Percentiles rank a stretch among this genome's conserved stretches.
Evolutionary conservation across 2,797 vertebrate species (phyloP).

Genomic region (Gallirallus australis): DNA sequence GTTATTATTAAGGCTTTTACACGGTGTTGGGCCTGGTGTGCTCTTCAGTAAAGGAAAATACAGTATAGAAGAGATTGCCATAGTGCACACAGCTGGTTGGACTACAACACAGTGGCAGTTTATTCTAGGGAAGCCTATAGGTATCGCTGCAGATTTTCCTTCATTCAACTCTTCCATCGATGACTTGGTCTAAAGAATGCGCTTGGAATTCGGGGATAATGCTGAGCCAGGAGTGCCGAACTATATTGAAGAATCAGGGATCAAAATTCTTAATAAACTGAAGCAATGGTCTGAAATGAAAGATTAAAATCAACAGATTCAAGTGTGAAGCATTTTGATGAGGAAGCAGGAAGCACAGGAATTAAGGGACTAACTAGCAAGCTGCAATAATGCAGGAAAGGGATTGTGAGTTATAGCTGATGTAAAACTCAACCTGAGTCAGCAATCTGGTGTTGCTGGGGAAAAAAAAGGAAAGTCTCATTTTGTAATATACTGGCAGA

Average conservation of each 20-base stretch:
- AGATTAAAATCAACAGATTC: background rate
- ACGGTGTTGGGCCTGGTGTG: background rate
- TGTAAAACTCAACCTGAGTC: background rate
- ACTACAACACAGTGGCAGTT: background rate
- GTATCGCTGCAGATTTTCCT: background rate
- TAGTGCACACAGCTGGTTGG: background rate
- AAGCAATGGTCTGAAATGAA: background rate
- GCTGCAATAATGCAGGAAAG: background rate
- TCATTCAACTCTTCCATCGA: background rate
- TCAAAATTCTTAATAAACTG: background rate
- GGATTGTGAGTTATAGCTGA: background rate
- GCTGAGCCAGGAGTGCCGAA: background rate
- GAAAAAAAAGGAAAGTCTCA: background rate
- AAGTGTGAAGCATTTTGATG: background rate
- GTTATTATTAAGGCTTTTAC: background rate
- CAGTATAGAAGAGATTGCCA: background rate
- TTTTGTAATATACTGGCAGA: background rate
- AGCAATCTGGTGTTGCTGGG: background rate
- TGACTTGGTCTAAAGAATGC: background rate
- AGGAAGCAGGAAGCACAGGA: background rate
- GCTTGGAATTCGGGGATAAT: background rate
- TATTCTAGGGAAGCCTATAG: background rate
- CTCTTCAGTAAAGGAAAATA: background rate
- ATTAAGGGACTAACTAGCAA: background rate
- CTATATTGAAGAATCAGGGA: background rate